Conservation (phyloP, 2,797 vertebrate species). For the Macrochelys suwanniensis region DNA sequence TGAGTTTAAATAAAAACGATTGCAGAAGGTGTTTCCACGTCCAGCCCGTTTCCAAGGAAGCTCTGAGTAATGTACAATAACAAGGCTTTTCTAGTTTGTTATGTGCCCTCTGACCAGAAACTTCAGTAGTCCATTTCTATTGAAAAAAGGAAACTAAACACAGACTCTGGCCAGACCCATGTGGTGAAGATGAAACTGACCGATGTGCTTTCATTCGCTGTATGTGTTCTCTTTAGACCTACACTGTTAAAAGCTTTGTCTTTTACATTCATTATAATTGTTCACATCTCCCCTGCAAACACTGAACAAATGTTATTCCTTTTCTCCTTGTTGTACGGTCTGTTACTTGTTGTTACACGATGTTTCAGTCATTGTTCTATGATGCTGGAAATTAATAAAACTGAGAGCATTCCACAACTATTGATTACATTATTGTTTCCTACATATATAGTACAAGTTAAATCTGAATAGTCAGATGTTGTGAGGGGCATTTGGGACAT, state of each 20-base stretch:
- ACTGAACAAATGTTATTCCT: background rate
- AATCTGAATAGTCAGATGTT: background rate
- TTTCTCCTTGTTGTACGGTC: background rate
- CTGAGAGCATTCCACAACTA: background rate
- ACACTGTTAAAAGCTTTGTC: background rate
- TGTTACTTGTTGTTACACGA: background rate
- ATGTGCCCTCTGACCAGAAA: background rate
- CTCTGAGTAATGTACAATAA: background rate
- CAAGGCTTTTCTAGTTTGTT: background rate
- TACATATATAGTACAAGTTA: slow-evolving; percentile 12
- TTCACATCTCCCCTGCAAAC: slow-evolving; percentile 33
- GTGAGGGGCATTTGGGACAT: slow-evolving; percentile 8
- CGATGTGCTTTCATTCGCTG: background rate
- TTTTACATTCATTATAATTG: slow-evolving; percentile 8
- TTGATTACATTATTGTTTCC: slow-evolving; percentile 8
- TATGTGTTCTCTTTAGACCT: background rate
- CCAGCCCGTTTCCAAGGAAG: background rate
- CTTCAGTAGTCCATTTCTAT: background rate
- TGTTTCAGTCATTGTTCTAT: background rate
- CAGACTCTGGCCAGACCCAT: slow-evolving; percentile 5
- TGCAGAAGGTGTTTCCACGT: background rate
- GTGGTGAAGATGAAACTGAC: background rate
- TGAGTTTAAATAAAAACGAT: background rate
- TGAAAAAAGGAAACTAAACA: background rate
- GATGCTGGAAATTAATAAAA: background rate